phyloP scores from a whole-genome alignment of 2,113 vertebrate genomes.

The Daubentonia madagascariensis region DNA sequence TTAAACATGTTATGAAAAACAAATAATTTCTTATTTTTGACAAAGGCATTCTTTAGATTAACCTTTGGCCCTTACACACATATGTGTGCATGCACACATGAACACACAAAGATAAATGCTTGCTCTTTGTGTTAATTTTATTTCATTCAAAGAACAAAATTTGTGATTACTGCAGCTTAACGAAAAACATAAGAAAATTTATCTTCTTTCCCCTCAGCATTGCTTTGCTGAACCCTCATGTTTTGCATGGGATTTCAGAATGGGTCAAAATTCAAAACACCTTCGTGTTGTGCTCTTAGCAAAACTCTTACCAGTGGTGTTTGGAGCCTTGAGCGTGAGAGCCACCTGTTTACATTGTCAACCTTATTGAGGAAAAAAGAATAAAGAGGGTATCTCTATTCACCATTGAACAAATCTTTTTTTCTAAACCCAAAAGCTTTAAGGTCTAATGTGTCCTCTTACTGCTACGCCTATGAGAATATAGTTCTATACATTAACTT shows the following conservation, averaged over 20 bases:
- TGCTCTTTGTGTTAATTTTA: neutral
- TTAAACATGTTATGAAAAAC: neutral
- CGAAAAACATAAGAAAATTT: neutral
- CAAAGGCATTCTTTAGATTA: neutral
- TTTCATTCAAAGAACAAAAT: neutral
- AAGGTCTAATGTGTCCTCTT: neutral
- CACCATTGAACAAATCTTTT: neutral
- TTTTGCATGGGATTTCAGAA: neutral
- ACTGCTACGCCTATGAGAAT: neutral
- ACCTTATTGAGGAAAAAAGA: neutral
- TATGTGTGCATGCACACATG: neutral
- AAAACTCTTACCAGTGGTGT: neutral
- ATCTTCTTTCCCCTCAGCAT: neutral
- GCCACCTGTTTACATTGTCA: neutral
- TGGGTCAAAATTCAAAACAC: neutral
- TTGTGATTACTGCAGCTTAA: neutral
- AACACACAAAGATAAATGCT: neutral
- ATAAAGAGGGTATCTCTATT: neutral
- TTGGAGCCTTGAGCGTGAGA: neutral
- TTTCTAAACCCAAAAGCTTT: neutral
- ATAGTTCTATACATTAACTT: neutral
- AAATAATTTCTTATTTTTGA: neutral
- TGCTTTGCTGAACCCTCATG: neutral
- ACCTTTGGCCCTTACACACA: neutral
- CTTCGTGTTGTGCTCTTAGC: neutral